Evolutionary conservation across 1,140 invertebrate genomes (phyloP).

Genomic region (Notospermus geniculatus): DNA sequence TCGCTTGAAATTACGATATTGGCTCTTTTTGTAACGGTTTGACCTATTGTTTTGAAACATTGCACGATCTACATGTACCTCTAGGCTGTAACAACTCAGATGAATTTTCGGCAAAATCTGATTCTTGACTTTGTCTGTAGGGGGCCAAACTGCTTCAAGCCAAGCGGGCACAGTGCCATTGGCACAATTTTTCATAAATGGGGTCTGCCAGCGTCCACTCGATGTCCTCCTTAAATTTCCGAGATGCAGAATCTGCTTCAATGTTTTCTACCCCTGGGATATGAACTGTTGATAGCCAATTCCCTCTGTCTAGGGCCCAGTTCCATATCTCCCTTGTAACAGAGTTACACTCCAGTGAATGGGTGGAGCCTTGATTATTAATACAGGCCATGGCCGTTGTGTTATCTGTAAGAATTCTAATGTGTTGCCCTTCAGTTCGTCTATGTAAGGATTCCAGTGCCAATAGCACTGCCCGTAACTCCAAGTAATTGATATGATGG

Average conservation of each 20-base stretch:
- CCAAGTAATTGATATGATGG: constrained; percentile 11
- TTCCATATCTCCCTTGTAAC: constrained; percentile 18
- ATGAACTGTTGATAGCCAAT: constrained; percentile 17
- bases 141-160: too few relatives aligned
- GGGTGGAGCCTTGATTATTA: constrained; percentile 14
- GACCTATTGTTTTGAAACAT: too few relatives aligned
- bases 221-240: constrained; percentile 17
- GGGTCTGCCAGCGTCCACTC: constrained; percentile 19
- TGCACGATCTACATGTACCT: too few relatives aligned
- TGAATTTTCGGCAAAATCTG: too few relatives aligned
- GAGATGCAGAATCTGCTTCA: constrained; percentile 20
- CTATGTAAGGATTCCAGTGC: not conserved
- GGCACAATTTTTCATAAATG: too few relatives aligned
- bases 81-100: too few relatives aligned
- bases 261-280: constrained; percentile 19
- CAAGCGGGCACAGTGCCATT: too few relatives aligned
- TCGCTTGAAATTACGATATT: too few relatives aligned
- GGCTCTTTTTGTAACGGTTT: too few relatives aligned
- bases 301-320: constrained; percentile 21
- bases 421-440: not conserved
- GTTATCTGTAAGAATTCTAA: constrained; percentile 19
- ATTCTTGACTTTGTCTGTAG: too few relatives aligned
- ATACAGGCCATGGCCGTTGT: constrained; percentile 20
- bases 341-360: not conserved
- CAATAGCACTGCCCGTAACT: constrained; percentile 7